These are phyloP conservation scores for Megathymus violae DNA, from an alignment of 1,140 invertebrate species.

Conservation along the genomic window DNA sequence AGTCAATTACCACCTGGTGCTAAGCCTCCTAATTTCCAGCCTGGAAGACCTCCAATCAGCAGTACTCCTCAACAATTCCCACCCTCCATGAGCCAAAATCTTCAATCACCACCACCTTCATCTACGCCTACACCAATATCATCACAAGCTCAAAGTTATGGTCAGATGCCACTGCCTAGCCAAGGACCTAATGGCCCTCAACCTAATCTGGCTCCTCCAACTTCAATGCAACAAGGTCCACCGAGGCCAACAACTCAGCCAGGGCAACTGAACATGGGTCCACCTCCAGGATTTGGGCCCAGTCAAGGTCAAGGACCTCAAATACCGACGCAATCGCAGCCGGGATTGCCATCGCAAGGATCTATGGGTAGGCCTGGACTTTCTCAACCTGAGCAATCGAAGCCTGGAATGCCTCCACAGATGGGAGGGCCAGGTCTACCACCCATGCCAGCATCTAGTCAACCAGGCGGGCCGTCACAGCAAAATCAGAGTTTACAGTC, in stretches of 20 bases:
- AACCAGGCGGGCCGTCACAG: conserved; percentile 42
- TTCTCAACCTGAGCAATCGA: conserved; percentile 35
- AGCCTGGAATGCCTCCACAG: conserved; percentile 21
- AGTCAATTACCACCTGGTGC: conserved; percentile 57
- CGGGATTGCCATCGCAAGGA: conserved; percentile 44
- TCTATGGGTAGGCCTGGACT: conserved; percentile 38
- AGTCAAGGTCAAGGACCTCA: conserved; percentile 46
- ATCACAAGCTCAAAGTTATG: conserved; percentile 47
- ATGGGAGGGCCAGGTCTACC: conserved; percentile 35
- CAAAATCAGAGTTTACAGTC: conserved; percentile 15
- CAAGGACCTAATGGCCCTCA: conserved; percentile 38
- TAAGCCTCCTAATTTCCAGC: conserved; percentile 53
- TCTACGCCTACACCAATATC: conserved; percentile 48
- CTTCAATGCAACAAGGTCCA: conserved; percentile 51
- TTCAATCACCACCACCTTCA: conserved; percentile 46
- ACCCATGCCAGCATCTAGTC: conserved; percentile 38
- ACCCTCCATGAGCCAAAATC: conserved; percentile 52
- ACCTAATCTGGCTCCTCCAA: conserved; percentile 35
- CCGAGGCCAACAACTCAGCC: conserved; percentile 48
- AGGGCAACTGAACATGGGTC: conserved; percentile 35
- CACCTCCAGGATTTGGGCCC: conserved; percentile 35
- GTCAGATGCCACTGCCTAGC: conserved; percentile 47
- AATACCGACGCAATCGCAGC: conserved; percentile 35
- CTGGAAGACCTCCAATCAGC: conserved; percentile 53
- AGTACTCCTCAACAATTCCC: conserved; percentile 53